Percentiles rank a stretch among this genome's conserved stretches.
These are phyloP conservation scores for Pipra filicauda DNA, from an alignment of 2,113 vertebrate species.

Conservation along the genomic window DNA sequence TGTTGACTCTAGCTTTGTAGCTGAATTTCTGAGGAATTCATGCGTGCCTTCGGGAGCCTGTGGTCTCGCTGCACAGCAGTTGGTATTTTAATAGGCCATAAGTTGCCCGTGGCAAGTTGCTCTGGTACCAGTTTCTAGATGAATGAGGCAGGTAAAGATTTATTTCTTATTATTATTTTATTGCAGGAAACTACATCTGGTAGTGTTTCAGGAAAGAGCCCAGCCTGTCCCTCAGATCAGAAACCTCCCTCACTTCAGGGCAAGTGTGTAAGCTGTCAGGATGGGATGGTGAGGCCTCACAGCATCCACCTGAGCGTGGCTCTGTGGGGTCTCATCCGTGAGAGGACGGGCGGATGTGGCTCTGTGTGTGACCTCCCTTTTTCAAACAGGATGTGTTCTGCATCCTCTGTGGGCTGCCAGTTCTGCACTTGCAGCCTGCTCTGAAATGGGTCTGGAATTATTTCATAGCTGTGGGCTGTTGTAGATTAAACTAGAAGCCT, in stretches of 20 bases:
- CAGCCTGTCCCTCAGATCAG: background rate
- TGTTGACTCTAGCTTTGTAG: slow-evolving; percentile 31
- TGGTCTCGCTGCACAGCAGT: background rate
- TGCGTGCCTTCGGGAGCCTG: background rate
- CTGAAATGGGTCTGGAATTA: background rate
- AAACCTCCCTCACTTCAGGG: background rate
- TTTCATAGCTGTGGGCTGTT: background rate
- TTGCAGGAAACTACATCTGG: slow-evolving; percentile 22
- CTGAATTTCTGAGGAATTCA: slow-evolving; percentile 32
- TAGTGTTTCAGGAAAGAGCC: background rate
- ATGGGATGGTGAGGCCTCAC: background rate
- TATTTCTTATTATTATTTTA: slow-evolving; percentile 3
- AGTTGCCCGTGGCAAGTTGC: slow-evolving; percentile 27
- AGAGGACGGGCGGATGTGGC: background rate
- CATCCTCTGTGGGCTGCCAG: background rate
- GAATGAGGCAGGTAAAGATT: slow-evolving; percentile 20
- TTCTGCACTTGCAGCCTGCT: background rate
- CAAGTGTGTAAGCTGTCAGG: background rate
- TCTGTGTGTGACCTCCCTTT: background rate
- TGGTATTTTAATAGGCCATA: slow-evolving; percentile 36
- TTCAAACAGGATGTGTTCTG: slow-evolving; percentile 21
- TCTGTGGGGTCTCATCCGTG: background rate
- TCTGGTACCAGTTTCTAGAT: background rate
- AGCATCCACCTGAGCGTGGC: background rate
- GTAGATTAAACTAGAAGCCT: background rate